A percentile compares a stretch with the other conserved stretches of the same genome.
Evolutionary conservation across 2,113 vertebrate species (phyloP).

Genomic region (Cottus gobio): DNA sequence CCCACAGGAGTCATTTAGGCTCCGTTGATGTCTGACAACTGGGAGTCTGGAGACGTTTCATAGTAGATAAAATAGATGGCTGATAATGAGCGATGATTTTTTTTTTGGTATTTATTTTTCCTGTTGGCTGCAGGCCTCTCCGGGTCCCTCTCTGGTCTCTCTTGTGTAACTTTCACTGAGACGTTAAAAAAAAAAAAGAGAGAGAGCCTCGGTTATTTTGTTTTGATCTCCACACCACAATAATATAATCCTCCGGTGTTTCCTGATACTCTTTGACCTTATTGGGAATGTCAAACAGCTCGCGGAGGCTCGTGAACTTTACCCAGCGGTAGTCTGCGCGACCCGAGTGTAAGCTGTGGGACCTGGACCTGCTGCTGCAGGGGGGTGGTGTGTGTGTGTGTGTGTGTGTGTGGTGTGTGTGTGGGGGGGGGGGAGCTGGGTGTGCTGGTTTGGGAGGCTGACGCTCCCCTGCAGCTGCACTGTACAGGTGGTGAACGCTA

Average conservation of each 20-base stretch:
- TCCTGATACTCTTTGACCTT: constrained; percentile 80
- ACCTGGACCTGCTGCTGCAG: constrained; percentile 74
- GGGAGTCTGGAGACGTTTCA: constrained; percentile 76
- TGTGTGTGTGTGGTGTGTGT: constrained; percentile 13
- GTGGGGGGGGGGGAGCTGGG: constrained; percentile 61
- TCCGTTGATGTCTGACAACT: constrained; percentile 81
- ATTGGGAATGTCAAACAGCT: constrained; percentile 83
- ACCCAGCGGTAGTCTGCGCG: constrained; percentile 71
- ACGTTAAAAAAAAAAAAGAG: too few species aligned
- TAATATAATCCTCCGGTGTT: constrained; percentile 72
- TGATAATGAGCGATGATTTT: constrained; percentile 76
- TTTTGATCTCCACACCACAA: constrained; percentile 49
- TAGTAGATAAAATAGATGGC: constrained; percentile 81
- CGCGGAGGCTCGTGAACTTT: constrained; percentile 80
- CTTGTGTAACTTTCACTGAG: constrained; percentile 74
- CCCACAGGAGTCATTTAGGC: constrained; percentile 80
- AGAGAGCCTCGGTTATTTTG: constrained; percentile 8
- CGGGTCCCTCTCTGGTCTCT: constrained; percentile 63
- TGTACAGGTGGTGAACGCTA: constrained; percentile 68
- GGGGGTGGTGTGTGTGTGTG: constrained; percentile 31
- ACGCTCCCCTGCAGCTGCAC: constrained; percentile 65
- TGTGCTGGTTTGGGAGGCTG: constrained; percentile 61
- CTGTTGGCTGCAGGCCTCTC: constrained; percentile 67
- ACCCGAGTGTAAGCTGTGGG: constrained; percentile 71
- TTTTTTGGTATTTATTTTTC: constrained; percentile 7